These are phyloP conservation scores for Anoplius nigerrimus DNA, from an alignment of 2,888 invertebrate genomes.

Conservation along the genomic window DNA sequence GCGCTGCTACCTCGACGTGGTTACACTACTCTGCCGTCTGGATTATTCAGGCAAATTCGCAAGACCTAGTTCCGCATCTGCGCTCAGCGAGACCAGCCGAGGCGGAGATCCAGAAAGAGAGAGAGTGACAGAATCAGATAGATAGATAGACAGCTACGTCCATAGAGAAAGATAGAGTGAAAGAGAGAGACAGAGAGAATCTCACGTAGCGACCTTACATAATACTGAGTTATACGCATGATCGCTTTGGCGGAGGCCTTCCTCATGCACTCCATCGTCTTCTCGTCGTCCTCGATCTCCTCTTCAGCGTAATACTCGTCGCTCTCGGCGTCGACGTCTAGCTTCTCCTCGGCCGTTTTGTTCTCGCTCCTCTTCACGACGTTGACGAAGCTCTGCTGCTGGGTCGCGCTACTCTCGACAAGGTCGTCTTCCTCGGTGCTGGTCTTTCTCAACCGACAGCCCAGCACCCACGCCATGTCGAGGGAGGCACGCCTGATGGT, in stretches of 20 bases:
- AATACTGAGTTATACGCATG: not conserved
- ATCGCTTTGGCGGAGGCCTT: slow-evolving; percentile 20
- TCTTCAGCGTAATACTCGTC: not conserved
- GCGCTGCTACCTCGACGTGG: too few relatives aligned
- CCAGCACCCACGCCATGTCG: slow-evolving; percentile 46
- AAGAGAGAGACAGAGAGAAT: not conserved
- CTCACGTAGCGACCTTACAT: slow-evolving; percentile 36
- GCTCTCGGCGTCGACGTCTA: too few relatives aligned
- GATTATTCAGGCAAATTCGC: too few relatives aligned
- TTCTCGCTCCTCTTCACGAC: not conserved
- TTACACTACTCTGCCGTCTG: too few relatives aligned
- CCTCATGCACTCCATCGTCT: slow-evolving; percentile 55
- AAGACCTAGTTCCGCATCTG: too few relatives aligned
- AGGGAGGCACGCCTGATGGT: slow-evolving; percentile 51
- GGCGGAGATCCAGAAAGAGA: too few relatives aligned
- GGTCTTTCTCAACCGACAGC: slow-evolving; percentile 37
- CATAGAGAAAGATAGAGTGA: not conserved
- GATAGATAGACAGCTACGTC: too few relatives aligned
- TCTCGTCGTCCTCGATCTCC: slow-evolving; percentile 19
- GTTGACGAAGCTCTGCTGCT: not conserved
- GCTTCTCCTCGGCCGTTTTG: not conserved
- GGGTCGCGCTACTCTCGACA: not conserved
- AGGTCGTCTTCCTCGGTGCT: slow-evolving; percentile 18
- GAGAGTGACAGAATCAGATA: too few relatives aligned
- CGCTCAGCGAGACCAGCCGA: too few relatives aligned